Evolutionary conservation across 2,797 vertebrate genomes (phyloP).

Genomic region (Vespertilio murinus): DNA sequence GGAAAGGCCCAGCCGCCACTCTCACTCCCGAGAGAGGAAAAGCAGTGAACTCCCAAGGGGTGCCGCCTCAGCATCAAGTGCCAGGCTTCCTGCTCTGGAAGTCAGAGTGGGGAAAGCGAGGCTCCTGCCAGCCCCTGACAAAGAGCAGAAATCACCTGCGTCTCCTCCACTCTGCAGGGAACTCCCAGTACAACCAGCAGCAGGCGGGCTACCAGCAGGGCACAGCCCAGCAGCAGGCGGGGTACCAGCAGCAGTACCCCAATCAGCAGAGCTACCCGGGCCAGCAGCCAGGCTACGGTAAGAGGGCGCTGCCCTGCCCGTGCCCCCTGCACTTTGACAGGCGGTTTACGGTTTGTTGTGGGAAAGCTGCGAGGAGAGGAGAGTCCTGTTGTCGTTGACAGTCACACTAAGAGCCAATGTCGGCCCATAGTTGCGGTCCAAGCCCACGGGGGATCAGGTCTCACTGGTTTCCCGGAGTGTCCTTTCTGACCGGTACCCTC

Average conservation of each 20-base stretch:
- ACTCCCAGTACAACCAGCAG: constrained; percentile 95
- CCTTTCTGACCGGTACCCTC: neutral
- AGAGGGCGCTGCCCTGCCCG: constrained; percentile 14
- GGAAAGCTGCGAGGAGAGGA: fast-evolving
- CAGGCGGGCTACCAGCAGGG: constrained; percentile 95
- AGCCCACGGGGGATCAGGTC: neutral
- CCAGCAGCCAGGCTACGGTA: constrained; percentile 94
- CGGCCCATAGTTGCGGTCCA: fast-evolving
- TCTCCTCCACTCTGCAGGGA: constrained; percentile 85
- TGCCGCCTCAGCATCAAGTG: too few relatives aligned
- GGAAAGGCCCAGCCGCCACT: too few relatives aligned
- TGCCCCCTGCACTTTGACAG: fast-evolving
- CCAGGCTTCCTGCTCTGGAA: too few relatives aligned
- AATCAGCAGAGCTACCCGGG: constrained; percentile 93
- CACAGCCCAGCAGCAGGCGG: constrained; percentile 90
- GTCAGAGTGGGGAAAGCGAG: too few relatives aligned
- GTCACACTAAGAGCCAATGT: neutral
- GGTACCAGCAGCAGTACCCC: constrained; percentile 94
- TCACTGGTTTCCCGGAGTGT: fast-evolving
- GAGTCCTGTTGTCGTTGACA: fast-evolving
- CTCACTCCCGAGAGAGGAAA: too few relatives aligned
- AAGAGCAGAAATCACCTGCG: neutral
- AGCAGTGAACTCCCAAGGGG: too few relatives aligned
- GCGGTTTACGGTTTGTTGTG: neutral
- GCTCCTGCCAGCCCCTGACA: neutral